A percentile compares a stretch with the other conserved stretches of the same genome.
Conservation (phyloP, 2,113 vertebrate species). For the Tyto alba region DNA sequence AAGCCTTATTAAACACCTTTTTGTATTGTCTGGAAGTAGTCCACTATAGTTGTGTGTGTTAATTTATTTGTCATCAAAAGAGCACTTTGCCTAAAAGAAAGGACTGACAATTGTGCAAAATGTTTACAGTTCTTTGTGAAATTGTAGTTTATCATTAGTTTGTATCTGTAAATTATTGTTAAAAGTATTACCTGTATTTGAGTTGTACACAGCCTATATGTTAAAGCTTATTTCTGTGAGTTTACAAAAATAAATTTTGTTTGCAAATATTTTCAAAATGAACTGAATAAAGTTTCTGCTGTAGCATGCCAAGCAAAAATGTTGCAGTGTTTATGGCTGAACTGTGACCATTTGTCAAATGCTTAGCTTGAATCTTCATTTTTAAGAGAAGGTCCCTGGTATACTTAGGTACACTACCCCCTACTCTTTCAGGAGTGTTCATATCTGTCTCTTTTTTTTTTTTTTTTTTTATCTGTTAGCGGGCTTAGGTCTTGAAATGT, state of each 20-base stretch:
- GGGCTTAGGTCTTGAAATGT: not conserved
- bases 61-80: slow-evolving; percentile 83
- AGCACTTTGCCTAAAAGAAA: slow-evolving; percentile 84
- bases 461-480: no score
- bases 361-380: not conserved
- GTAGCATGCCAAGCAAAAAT: slow-evolving; percentile 68
- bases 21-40: slow-evolving; percentile 81
- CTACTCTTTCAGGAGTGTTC: not conserved
- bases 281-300: slow-evolving; percentile 75
- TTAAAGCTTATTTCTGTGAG: slow-evolving; percentile 77
- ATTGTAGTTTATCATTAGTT: slow-evolving; percentile 78
- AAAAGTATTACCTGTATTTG: slow-evolving; percentile 76
- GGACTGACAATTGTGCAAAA: slow-evolving; percentile 81
- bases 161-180: slow-evolving; percentile 83
- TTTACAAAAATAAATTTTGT: slow-evolving; percentile 72
- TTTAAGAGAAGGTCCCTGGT: not conserved
- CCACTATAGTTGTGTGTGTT: slow-evolving; percentile 77
- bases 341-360: not conserved
- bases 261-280: slow-evolving; percentile 69
- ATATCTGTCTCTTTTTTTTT: no score
- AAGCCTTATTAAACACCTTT: slow-evolving; percentile 72
- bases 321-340: slow-evolving; percentile 47
- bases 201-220: slow-evolving; percentile 76
- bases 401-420: no score
- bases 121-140: slow-evolving; percentile 83